A percentile compares a stretch with the other conserved stretches of the same genome.
phyloP scores from a whole-genome alignment of 2,797 vertebrate genomes.

The Acanthornis magna region DNA sequence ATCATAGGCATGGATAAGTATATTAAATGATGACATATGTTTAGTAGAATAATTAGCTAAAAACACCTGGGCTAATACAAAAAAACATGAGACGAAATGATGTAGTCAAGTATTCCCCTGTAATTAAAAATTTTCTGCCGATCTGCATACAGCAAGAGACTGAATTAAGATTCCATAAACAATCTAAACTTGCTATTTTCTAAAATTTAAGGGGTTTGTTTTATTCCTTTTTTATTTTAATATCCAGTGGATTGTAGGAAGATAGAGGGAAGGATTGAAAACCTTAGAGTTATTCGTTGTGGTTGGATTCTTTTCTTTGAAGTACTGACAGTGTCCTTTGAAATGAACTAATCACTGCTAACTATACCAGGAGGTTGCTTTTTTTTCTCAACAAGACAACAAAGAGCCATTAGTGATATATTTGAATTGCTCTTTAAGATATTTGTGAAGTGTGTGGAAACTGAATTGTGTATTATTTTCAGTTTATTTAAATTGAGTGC shows the following conservation, averaged over 20 bases:
- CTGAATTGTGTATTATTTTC: background rate
- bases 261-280: background rate
- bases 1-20: background rate
- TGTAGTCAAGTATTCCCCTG: background rate
- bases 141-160: background rate
- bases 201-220: background rate
- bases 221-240: background rate
- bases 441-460: background rate
- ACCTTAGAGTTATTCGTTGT: background rate
- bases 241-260: background rate
- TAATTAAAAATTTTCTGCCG: background rate
- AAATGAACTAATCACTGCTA: background rate
- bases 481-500: background rate
- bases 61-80: background rate
- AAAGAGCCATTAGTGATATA: background rate
- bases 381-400: background rate
- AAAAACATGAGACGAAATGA: background rate
- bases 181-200: background rate
- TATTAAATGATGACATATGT: background rate
- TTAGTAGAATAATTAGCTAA: constrained; percentile 18
- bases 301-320: background rate
- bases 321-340: background rate
- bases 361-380: background rate
- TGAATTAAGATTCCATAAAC: background rate
- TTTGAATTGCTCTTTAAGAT: background rate